Evolutionary conservation across 1,140 invertebrate genomes (phyloP), one percentile per base, ranked within the genome.

Genomic region (Globodera rostochiensis): DNA sequence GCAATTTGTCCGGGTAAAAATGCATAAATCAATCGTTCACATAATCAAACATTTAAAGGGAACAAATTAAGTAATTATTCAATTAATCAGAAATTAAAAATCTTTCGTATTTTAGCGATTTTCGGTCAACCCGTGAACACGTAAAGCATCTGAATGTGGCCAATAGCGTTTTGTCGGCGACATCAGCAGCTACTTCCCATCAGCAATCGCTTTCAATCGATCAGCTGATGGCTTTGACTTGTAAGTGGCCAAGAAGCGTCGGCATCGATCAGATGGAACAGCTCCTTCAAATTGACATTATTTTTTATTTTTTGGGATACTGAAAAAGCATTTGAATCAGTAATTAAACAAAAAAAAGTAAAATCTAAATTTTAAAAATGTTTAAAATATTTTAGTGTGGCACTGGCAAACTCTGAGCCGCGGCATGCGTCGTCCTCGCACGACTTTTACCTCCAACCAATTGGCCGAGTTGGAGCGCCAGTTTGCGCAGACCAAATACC

Each of bases 401-500:
- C 84, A 84, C 47, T 89, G 88, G 88, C 88, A 89, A 80, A 84
- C 84, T 21, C 89, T 86, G 69, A 96, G 96, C 3, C 98, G 98
- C 92, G 77, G 64, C 53, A 97, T 96, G 7, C 92, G 97, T 74
- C 92, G 97, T 83, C 97, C 97, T 0, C 92, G 97, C 71, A 99
- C 97, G 1, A 97, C 97, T 3, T 99, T 99, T 92, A 98, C 97
- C 0, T 96, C 95, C 15, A 96, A 99, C 90, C 97, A 99, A 90
- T 93, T 99, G 36, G 92, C 98, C 80, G 97, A 99, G 91, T 91
- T 99, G 86, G 97, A 99, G 91, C 95, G 97, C 91, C 96, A 99
- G 91, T 99, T 99, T 91, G 93, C 95, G 74, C 95, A 98, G 92
- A 98, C 98, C 92, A 99, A 98, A 91, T 99, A 99, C 91, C 93